Base-by-base conservation (phyloP, 2,888 invertebrate genomes). In the Dicroscelio sp. region DNA sequence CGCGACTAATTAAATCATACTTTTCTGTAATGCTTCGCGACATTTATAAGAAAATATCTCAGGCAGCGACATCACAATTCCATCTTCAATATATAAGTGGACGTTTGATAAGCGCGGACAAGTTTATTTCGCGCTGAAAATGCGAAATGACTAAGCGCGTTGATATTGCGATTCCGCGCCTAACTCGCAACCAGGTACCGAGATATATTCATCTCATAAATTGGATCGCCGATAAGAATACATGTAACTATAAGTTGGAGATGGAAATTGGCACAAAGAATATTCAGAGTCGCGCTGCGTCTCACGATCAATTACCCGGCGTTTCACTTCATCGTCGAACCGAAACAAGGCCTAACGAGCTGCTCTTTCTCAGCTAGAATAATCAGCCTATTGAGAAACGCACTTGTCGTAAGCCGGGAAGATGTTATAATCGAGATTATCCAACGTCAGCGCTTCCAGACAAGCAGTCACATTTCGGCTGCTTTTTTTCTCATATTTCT, bases 331-430 rank as follows among this genome's bases (percentile, higher is more conserved):
- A 89, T 80, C 85, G 80, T 85, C 73, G 80, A 75, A 76, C 69
- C 80, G 85, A 85, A 89, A 89, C 89, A 89, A 76, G 69, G 75
- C 75, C 73, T 85, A 78, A 86, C 83, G 85, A 90, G 71, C 65
- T 76, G 58, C 71, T 82, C 63, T 76, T 69, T 86, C 86, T 73
- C 73, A 60, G 78, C 76, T 78, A 86, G 83, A 83, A 90, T 86
- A 90, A 86, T 83, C 90, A 65, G 65, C 60, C 79, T 78, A 79
- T 90, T 90, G 87, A 90, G 90, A 90, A 87, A 87, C 75, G 52
- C 67, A 75, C 75, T 84, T 80, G 90, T 87, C 90, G 83, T 38
- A 90, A 90, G 75, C 65, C 76, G 75, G 75, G n/a, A 76, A 78
- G 78, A 88, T 73, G 84, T 79, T 83, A 84, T 73, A 88, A 79